A percentile compares a stretch with the other conserved stretches of the same genome.
These are phyloP conservation scores for Dascillus cervinus DNA, from an alignment of 2,888 invertebrate genomes.

Conservation along the genomic window DNA sequence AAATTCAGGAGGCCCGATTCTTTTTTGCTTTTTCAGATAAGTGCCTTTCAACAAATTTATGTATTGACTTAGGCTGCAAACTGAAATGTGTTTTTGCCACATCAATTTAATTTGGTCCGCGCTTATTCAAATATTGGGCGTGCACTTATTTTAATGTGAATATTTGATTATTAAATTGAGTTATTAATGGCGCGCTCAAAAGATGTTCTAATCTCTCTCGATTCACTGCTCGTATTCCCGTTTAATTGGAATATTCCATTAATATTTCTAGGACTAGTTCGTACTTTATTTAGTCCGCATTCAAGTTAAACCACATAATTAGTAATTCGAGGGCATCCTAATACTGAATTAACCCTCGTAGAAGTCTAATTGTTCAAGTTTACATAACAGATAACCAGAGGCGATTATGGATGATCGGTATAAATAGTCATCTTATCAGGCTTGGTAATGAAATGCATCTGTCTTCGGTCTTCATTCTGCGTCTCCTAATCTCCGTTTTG, in stretches of 20 bases:
- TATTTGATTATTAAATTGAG: no score
- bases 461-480: slow-evolving; percentile 7
- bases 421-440: slow-evolving; percentile 13
- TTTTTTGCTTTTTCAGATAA: slow-evolving; percentile 25
- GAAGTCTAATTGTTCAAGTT: slow-evolving; percentile 14
- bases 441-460: slow-evolving; percentile 13
- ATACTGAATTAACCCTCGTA: no score
- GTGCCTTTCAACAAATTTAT: slow-evolving; percentile 30
- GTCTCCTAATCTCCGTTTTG: no score
- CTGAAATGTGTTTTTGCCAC: slow-evolving; percentile 29
- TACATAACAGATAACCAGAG: slow-evolving; percentile 11
- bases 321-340: no score
- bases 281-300: no score
- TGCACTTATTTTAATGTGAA: no score
- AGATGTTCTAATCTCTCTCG: no score
- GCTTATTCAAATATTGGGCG: slow-evolving; percentile 13
- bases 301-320: no score
- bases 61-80: slow-evolving; percentile 30
- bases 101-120: slow-evolving; percentile 24
- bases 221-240: no score
- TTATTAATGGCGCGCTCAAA: no score
- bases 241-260: no score
- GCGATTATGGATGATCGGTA: slow-evolving; percentile 10
- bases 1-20: slow-evolving; percentile 22
- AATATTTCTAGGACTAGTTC: no score